phyloP scores from a whole-genome alignment of 2,888 invertebrate genomes.

The Eueremaeus valkanovi region DNA sequence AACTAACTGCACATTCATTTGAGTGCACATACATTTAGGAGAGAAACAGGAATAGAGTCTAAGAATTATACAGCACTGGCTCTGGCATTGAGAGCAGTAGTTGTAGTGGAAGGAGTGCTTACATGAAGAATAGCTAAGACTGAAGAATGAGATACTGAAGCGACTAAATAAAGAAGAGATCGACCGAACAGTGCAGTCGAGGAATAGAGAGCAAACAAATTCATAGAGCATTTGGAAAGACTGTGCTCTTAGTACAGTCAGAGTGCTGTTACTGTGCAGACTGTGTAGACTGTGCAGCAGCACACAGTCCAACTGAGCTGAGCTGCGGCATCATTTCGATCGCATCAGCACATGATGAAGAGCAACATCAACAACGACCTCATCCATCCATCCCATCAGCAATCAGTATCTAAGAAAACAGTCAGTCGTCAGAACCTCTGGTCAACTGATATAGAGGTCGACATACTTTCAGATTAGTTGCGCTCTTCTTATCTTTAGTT shows the following conservation, averaged over 20 bases:
- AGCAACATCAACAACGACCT: background rate
- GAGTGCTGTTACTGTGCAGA: too few species aligned
- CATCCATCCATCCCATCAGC: constrained; percentile 7
- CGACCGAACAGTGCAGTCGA: background rate
- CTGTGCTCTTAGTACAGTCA: background rate
- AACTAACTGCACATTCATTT: constrained; percentile 7
- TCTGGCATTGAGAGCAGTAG: background rate
- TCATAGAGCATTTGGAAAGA: background rate
- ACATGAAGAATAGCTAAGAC: background rate
- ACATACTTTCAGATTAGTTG: background rate
- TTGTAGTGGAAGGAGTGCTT: background rate
- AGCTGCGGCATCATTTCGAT: background rate
- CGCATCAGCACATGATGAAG: constrained; percentile 14
- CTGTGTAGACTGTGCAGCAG: too few species aligned
- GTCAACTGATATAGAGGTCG: background rate
- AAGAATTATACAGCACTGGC: background rate
- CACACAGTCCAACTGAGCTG: too few species aligned
- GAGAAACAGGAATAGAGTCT: background rate
- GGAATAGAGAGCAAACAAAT: background rate
- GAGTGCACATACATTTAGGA: background rate
- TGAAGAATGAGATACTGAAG: background rate
- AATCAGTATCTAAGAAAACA: background rate
- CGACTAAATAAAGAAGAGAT: background rate
- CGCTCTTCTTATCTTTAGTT: background rate
- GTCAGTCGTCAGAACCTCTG: background rate